Conservation (phyloP, 2,797 vertebrate genomes). For the Sebastolobus altivelis region DNA sequence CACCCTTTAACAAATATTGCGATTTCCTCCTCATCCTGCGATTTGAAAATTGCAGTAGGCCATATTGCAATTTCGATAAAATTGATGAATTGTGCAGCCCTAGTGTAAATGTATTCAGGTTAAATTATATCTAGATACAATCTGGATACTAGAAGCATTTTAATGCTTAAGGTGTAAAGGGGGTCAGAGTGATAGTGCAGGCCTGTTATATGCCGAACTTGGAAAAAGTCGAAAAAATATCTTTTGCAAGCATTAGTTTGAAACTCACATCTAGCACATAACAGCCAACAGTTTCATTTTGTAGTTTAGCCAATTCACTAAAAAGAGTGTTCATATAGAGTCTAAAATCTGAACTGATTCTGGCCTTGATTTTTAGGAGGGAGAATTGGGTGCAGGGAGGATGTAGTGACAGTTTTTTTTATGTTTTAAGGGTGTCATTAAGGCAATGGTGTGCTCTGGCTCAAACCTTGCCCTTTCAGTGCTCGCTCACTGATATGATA, state of each 20-base stretch:
- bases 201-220: too few relatives aligned
- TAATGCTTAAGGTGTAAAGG: too few relatives aligned
- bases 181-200: too few relatives aligned
- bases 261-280: not conserved
- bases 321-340: not conserved
- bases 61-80: too few relatives aligned
- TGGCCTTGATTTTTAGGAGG: not conserved
- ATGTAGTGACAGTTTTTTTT: not conserved
- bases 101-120: too few relatives aligned
- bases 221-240: too few relatives aligned
- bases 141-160: too few relatives aligned
- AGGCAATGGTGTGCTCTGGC: not conserved
- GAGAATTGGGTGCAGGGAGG: not conserved
- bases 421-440: not conserved
- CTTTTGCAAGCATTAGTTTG: too few relatives aligned
- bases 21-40: too few relatives aligned
- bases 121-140: too few relatives aligned
- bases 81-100: not conserved
- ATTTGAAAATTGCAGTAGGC: too few relatives aligned
- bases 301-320: not conserved
- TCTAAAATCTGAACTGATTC: not conserved
- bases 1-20: not conserved
- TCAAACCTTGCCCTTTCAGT: not conserved
- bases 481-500: not conserved
- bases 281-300: not conserved